These are phyloP conservation scores for Gobiocypris rarus DNA, from an alignment of 2,113 vertebrate genomes.

Conservation along the genomic window DNA sequence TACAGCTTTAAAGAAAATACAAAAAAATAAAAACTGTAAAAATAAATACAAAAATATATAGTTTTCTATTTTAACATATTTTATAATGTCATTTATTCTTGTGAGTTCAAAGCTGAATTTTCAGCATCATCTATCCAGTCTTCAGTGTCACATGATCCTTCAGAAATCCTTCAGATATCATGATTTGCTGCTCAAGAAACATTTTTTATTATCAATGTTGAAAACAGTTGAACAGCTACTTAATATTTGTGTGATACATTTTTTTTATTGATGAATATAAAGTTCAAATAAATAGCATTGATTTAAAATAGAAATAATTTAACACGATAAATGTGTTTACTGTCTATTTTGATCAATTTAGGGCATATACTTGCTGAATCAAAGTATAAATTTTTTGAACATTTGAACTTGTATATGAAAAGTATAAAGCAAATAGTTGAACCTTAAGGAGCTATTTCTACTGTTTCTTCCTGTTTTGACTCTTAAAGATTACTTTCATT, in stretches of 20 bases:
- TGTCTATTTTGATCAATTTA: neutral
- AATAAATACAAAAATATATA: too few relatives aligned
- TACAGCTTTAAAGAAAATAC: too few relatives aligned
- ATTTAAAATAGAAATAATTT: neutral
- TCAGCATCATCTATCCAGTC: neutral
- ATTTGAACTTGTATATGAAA: neutral
- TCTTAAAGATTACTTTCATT: neutral
- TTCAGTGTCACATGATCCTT: neutral
- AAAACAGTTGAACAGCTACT: neutral
- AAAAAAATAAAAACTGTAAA: neutral
- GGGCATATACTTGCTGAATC: neutral
- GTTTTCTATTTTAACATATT: too few relatives aligned
- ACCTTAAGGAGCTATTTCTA: too few relatives aligned
- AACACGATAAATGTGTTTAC: neutral
- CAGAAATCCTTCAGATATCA: neutral
- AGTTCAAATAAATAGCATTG: neutral
- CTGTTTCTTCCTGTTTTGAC: neutral
- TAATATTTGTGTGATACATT: neutral
- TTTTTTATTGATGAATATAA: neutral
- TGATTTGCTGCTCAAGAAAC: neutral
- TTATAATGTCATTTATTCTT: neutral
- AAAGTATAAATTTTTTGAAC: neutral
- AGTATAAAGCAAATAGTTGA: neutral
- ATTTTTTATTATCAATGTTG: neutral
- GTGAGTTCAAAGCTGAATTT: neutral